phyloP scores from a whole-genome alignment of 2,888 invertebrate species.

The Brachyptera putata region DNA sequence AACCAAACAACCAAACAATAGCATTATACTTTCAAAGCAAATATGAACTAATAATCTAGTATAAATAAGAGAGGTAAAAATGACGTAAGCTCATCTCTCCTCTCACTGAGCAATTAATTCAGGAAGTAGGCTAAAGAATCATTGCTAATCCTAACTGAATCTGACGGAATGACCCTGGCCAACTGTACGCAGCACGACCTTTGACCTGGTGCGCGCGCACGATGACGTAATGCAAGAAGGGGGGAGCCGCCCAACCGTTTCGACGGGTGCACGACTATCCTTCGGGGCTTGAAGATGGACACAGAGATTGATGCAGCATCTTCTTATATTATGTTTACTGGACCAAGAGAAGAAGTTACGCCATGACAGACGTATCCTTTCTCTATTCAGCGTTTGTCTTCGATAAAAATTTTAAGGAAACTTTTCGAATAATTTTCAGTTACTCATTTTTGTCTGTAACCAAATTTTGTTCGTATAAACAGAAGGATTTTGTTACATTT shows the following conservation, averaged over 20 bases:
- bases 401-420: too few species aligned
- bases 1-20: too few species aligned
- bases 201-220: background rate
- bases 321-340: background rate
- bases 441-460: too few species aligned
- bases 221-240: constrained; percentile 2
- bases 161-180: constrained; percentile 19
- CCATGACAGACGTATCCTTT: too few species aligned
- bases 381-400: too few species aligned
- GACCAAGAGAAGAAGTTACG: too few species aligned
- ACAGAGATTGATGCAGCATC: constrained; percentile 4
- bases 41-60: too few species aligned
- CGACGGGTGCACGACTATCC: constrained; percentile 7
- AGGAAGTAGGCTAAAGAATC: constrained; percentile 19
- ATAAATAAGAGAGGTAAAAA: too few species aligned
- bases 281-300: constrained; percentile 10
- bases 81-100: background rate
- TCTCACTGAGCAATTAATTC: constrained; percentile 12
- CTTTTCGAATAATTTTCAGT: too few species aligned
- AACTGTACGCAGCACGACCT: constrained; percentile 5
- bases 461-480: too few species aligned
- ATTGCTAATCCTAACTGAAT: constrained; percentile 17
- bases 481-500: too few species aligned
- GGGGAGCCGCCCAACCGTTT: constrained; percentile 6
- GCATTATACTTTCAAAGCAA: too few species aligned